These are phyloP conservation scores for Tetrapedia diversipes DNA, from an alignment of 2,888 invertebrate genomes.

Conservation along the genomic window DNA sequence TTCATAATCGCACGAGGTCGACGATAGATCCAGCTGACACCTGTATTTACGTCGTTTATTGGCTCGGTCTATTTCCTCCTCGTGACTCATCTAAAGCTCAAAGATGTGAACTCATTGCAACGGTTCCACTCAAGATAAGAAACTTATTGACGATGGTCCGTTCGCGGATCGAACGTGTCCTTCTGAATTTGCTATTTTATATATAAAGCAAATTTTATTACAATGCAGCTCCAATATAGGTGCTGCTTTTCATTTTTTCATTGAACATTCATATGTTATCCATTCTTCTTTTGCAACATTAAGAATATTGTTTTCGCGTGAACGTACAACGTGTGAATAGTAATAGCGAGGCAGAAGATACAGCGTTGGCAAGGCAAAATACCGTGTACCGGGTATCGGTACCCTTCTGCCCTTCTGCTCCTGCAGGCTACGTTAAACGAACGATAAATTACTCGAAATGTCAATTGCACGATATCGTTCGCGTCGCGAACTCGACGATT, in stretches of 20 bases:
- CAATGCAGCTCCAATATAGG: too few relatives aligned
- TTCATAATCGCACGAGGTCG: conserved; percentile 41
- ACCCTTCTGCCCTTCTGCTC: conserved; percentile 39
- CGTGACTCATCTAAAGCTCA: not conserved
- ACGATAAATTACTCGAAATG: conserved; percentile 65
- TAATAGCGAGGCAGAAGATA: not conserved
- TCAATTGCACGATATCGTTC: conserved; percentile 54
- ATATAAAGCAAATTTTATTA: too few relatives aligned
- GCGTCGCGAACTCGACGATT: conserved; percentile 23
- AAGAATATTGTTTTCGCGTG: too few relatives aligned
- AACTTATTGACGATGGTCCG: not conserved
- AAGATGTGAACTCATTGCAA: not conserved
- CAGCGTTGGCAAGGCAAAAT: not conserved
- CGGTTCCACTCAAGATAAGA: not conserved
- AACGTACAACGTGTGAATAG: too few relatives aligned
- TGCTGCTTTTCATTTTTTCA: too few relatives aligned
- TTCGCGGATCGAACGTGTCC: not conserved
- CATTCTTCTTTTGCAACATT: too few relatives aligned
- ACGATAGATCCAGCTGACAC: not conserved
- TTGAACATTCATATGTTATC: too few relatives aligned
- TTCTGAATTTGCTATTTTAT: not conserved
- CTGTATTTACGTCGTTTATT: not conserved
- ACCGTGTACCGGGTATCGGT: conserved; percentile 28
- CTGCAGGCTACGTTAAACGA: conserved; percentile 50
- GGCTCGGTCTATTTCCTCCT: conserved; percentile 15